Conservation (phyloP, 2,888 invertebrate species). For the Drosophila atroscutellata region DNA sequence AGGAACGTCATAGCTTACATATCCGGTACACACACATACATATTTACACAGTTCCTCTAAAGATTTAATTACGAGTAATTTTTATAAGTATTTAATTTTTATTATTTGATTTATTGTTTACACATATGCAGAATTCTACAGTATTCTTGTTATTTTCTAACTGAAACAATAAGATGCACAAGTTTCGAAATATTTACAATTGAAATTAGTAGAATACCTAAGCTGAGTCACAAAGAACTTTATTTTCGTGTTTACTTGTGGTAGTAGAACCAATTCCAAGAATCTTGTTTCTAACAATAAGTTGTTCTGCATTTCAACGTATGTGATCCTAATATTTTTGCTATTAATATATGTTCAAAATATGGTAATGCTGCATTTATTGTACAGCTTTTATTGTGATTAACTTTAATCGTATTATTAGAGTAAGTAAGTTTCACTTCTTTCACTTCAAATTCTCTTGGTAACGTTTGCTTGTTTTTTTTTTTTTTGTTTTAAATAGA, state of each 20-base stretch:
- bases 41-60: constrained; percentile 65
- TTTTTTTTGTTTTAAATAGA: neutral
- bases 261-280: neutral
- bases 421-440: neutral
- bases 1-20: constrained; percentile 51
- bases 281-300: neutral
- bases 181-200: constrained; percentile 39
- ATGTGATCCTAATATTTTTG: neutral
- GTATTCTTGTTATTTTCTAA: neutral
- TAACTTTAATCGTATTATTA: neutral
- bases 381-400: constrained; percentile 9
- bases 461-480: neutral
- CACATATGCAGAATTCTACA: constrained; percentile 46
- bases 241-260: neutral
- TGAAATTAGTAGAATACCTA: constrained; percentile 1
- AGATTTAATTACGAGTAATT: constrained; percentile 16
- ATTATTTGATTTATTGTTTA: constrained; percentile 37
- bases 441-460: constrained; percentile 3
- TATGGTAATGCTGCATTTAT: neutral
- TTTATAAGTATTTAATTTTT: constrained; percentile 6
- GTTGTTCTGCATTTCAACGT: neutral
- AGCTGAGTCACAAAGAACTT: neutral
- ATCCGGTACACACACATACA: constrained; percentile 26
- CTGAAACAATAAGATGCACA: constrained; percentile 2
- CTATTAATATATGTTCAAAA: constrained; percentile 8